Percentiles rank a stretch among this genome's conserved stretches.
phyloP scores from a whole-genome alignment of 2,113 vertebrate species.

The Cepphus grylle region DNA sequence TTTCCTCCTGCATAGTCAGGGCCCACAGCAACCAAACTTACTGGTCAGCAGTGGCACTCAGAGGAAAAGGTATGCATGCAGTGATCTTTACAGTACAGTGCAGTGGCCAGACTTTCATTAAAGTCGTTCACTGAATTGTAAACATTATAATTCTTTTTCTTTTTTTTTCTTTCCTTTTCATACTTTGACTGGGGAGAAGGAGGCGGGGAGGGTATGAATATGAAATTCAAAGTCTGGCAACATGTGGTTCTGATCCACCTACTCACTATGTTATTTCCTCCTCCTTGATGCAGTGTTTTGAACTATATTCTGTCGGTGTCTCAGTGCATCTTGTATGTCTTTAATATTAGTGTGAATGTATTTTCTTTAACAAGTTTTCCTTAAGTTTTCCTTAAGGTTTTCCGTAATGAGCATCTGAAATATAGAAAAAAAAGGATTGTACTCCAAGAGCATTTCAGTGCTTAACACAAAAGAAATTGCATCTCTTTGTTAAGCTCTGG shows the following conservation, averaged over 20 bases:
- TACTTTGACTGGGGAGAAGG: conserved; percentile 46
- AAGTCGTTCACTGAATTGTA: conserved; percentile 57
- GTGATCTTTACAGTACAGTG: conserved; percentile 73
- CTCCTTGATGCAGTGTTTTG: conserved; percentile 36
- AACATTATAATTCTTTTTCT: background rate
- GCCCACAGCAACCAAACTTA: conserved; percentile 76
- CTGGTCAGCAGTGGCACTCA: conserved; percentile 79
- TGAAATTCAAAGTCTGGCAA: conserved; percentile 50
- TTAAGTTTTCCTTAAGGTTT: conserved; percentile 15
- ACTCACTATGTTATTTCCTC: conserved; percentile 30
- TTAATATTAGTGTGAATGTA: conserved; percentile 42
- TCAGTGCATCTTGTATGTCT: conserved; percentile 54
- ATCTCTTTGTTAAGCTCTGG: conserved; percentile 29
- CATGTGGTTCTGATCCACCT: conserved; percentile 35
- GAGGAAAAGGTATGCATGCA: conserved; percentile 82
- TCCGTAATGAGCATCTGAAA: background rate
- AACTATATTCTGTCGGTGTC: conserved; percentile 60
- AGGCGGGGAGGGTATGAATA: conserved; percentile 23
- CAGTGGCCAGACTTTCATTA: conserved; percentile 70
- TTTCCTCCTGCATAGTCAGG: conserved; percentile 80
- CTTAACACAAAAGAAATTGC: conserved; percentile 14
- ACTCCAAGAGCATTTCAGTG: conserved; percentile 3
- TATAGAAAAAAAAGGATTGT: conserved; percentile 6
- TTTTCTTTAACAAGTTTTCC: conserved; percentile 42
- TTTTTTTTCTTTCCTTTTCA: background rate